Conservation (phyloP, 1,140 invertebrate genomes). For the Hylyphantes graminicola region DNA sequence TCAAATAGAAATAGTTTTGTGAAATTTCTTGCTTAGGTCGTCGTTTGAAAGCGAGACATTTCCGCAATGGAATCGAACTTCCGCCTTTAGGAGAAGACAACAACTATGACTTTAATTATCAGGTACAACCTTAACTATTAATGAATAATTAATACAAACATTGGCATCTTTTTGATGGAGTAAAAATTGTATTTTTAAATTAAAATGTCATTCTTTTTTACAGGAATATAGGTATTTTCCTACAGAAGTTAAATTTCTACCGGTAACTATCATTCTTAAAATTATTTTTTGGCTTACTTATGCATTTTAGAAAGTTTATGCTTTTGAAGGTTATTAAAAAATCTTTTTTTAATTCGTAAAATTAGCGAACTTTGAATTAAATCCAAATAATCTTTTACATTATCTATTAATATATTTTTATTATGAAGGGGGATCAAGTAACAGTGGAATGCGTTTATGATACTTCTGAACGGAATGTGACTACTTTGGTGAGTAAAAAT, state of each 20-base stretch:
- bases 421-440: constrained; percentile 46
- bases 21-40: constrained; percentile 13
- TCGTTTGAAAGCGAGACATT: constrained; percentile 71
- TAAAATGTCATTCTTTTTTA: constrained; percentile 64
- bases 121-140: constrained; percentile 68
- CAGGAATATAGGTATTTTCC: constrained; percentile 68
- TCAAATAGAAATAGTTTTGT: background rate
- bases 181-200: background rate
- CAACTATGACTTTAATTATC: constrained; percentile 80
- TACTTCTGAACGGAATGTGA: constrained; percentile 15
- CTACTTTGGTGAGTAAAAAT: constrained; percentile 48
- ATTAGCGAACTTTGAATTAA: too few relatives aligned
- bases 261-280: constrained; percentile 21
- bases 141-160: too few relatives aligned
- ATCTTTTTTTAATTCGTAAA: too few relatives aligned
- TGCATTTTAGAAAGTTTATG: too few relatives aligned
- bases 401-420: background rate
- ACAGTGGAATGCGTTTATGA: constrained; percentile 59
- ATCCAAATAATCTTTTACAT: too few relatives aligned
- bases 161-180: too few relatives aligned
- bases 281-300: background rate
- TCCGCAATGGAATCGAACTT: constrained; percentile 81
- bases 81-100: constrained; percentile 76
- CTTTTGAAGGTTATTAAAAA: too few relatives aligned
- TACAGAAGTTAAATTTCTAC: constrained; percentile 38